phyloP scores from a whole-genome alignment of 1,140 invertebrate genomes.

The Ceratitis capitata region DNA sequence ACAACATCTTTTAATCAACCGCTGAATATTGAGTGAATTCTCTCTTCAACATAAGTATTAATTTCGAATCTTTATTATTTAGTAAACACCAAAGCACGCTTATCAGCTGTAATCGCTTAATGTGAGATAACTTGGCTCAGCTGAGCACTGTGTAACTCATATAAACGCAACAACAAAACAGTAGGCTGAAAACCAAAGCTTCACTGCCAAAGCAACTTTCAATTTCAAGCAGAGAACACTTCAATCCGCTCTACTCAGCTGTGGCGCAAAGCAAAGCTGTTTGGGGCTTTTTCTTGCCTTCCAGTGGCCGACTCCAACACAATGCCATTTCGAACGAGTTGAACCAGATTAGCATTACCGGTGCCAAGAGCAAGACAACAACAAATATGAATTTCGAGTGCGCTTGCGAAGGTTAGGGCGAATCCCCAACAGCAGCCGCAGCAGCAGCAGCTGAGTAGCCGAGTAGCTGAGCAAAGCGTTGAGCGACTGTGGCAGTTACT shows the following conservation, averaged over 20 bases:
- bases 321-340: neutral
- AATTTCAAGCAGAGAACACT: neutral
- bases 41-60: no score
- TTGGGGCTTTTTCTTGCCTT: slow-evolving; percentile 12
- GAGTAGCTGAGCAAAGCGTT: neutral
- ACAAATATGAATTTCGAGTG: neutral
- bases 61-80: neutral
- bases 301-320: neutral
- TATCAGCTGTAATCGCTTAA: neutral
- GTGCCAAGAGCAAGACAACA: neutral
- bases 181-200: neutral
- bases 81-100: neutral
- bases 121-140: neutral
- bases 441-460: neutral
- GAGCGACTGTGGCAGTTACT: slow-evolving; percentile 18
- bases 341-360: neutral
- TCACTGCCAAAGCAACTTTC: slow-evolving; percentile 7
- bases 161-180: neutral
- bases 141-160: neutral
- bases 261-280: neutral
- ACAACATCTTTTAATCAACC: no score
- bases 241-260: neutral
- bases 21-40: no score
- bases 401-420: neutral
- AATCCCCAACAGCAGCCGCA: neutral